Base-by-base conservation (phyloP, 2,113 vertebrate genomes). In the Sebastes fasciatus region DNA sequence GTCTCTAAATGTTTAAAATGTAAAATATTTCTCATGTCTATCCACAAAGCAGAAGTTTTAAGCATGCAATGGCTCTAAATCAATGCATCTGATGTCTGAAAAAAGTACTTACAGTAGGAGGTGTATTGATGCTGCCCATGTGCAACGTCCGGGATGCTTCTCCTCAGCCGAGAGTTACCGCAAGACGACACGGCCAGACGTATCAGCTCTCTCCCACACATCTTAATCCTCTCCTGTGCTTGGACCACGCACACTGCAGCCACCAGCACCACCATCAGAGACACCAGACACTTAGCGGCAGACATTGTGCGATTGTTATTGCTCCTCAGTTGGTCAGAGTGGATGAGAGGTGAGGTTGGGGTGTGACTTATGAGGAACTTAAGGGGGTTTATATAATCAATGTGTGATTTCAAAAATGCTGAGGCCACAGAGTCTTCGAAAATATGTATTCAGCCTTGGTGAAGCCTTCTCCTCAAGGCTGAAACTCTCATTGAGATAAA, bases 201-300 rank as follows among this genome's bases (percentile, higher is more conserved):
- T 77, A 95, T 94, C 77, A 96, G 93, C 13, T 95, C 94, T 8
- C 94, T 87, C 6, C 95, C 94, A 23, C 95, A 96, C 48, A 94
- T 94, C 86, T 94, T 94, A 58, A 95, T 86, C 72, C 89, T 86
- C 9, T 95, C 94, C 78, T 95, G 85, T 10, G 86, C 80, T 1
- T 90, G 75, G 58, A 40, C 71, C 40, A 21, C 86, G 54, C 60
- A 46, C 63, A 16, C 87, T 19, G 63, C 66, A n/a, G 91, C 65
- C 57, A 87, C 45, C 5, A 94, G 67, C 70, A 93, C 64, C 60
- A 88, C 62, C 73, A 88, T 5, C 34, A 94, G 60, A 78, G 51
- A 80, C 76, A 86, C n/a, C 80, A 94, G 51, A 63, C 69, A 74
- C 83, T 86, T 90, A 1, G 69, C 60, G 49, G 80, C 48, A 23